A percentile compares a stretch with the other conserved stretches of the same genome.
Conservation (phyloP, 2,797 vertebrate genomes). For the Myotis findleyi region DNA sequence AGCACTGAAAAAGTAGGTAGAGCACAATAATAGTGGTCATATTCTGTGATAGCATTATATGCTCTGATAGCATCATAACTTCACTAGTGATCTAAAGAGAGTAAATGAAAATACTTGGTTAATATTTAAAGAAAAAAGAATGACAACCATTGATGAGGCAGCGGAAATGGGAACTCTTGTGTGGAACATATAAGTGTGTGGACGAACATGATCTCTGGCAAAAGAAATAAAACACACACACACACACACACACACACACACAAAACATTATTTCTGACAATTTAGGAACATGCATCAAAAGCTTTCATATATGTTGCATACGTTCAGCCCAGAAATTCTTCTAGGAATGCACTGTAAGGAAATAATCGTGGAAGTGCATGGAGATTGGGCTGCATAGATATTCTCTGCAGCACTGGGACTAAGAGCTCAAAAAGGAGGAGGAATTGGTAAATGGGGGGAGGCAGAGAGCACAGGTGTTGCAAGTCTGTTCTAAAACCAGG, state of each 20-base stretch:
- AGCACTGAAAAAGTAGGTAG: not conserved
- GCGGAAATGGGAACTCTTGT: not conserved
- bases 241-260: too few relatives aligned
- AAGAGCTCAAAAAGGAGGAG: not conserved
- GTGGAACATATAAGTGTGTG: not conserved
- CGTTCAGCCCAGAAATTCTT: not conserved
- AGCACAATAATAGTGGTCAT: not conserved
- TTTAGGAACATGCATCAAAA: not conserved
- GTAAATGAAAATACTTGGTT: conserved; percentile 21
- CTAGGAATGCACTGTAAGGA: not conserved
- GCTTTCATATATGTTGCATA: not conserved
- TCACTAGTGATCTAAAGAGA: not conserved
- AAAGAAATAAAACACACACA: not conserved
- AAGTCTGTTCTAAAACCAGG: not conserved
- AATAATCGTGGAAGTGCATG: not conserved
- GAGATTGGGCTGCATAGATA: not conserved
- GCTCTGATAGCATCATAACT: not conserved
- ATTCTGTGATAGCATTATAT: not conserved
- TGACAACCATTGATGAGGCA: not conserved
- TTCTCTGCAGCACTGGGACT: not conserved
- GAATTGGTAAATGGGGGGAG: not conserved
- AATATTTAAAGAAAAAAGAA: not conserved
- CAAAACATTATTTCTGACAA: not conserved
- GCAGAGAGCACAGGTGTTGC: not conserved
- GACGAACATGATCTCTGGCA: not conserved